A percentile compares a stretch with the other conserved stretches of the same genome.
These are phyloP conservation scores for Bilobella aurantiaca DNA, from an alignment of 1,140 invertebrate genomes.

Conservation along the genomic window DNA sequence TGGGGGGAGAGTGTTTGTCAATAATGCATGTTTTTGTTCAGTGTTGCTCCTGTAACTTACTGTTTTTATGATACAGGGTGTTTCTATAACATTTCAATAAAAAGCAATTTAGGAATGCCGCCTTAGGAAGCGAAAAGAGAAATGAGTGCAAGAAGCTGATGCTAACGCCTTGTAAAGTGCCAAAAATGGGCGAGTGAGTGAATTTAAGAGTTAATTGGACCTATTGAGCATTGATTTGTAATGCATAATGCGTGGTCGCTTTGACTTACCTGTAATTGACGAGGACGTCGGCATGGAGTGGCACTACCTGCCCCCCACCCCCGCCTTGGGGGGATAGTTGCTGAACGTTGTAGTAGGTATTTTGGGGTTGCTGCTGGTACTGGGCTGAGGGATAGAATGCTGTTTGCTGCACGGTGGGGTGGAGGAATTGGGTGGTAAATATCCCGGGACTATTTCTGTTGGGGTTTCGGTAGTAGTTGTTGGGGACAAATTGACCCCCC, in stretches of 20 bases:
- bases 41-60: no score
- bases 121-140: no score
- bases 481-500: slow-evolving; percentile 12
- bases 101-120: no score
- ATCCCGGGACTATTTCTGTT: neutral
- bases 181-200: no score
- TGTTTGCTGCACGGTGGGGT: neutral
- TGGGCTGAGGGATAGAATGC: neutral
- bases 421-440: slow-evolving; percentile 7
- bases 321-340: slow-evolving; percentile 7
- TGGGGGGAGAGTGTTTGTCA: no score
- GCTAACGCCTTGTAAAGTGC: no score
- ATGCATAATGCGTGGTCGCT: neutral
- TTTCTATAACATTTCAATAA: no score
- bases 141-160: no score
- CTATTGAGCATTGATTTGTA: neutral
- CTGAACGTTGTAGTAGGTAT: neutral
- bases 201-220: no score
- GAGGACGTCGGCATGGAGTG: slow-evolving; percentile 24
- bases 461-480: slow-evolving; percentile 6
- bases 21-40: no score
- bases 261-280: slow-evolving; percentile 30
- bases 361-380: neutral
- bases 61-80: no score
- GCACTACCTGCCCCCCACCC: slow-evolving; percentile 4